Conservation (phyloP, 2,113 vertebrate species). For the Arizona elegans region DNA sequence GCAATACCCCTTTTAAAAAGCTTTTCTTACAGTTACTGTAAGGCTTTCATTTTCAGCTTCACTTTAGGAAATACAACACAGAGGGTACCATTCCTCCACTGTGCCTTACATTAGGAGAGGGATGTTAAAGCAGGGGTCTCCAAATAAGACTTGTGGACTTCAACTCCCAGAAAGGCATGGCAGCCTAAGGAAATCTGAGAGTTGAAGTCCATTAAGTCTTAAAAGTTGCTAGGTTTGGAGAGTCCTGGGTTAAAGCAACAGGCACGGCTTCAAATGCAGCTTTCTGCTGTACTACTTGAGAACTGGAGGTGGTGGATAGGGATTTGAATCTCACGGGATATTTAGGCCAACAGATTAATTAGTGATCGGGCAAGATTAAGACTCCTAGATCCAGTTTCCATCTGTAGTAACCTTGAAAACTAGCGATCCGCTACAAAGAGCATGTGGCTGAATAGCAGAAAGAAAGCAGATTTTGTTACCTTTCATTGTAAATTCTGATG, state of each 20-base stretch:
- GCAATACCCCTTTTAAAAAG: neutral
- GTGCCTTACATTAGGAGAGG: constrained; percentile 34
- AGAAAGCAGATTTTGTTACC: constrained; percentile 52
- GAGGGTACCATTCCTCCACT: neutral
- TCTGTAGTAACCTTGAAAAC: neutral
- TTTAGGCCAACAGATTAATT: neutral
- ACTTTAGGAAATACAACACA: neutral
- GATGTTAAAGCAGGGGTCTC: neutral
- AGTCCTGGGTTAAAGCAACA: neutral
- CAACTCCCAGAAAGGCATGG: neutral
- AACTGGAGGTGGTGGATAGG: neutral
- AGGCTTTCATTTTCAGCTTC: neutral
- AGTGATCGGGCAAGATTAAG: neutral
- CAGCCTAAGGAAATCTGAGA: neutral
- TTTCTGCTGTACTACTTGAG: neutral
- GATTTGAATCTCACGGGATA: neutral
- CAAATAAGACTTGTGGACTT: neutral
- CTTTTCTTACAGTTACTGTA: neutral
- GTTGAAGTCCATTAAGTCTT: neutral
- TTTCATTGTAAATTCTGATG: constrained; percentile 42
- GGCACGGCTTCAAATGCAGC: neutral
- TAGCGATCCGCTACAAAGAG: constrained; percentile 42
- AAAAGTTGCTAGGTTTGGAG: neutral
- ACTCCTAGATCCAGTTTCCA: neutral
- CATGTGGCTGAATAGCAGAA: constrained; percentile 38